A percentile compares a stretch with the other conserved stretches of the same genome.
phyloP scores from a whole-genome alignment of 2,797 vertebrate genomes.

The Gymnodraco acuticeps region DNA sequence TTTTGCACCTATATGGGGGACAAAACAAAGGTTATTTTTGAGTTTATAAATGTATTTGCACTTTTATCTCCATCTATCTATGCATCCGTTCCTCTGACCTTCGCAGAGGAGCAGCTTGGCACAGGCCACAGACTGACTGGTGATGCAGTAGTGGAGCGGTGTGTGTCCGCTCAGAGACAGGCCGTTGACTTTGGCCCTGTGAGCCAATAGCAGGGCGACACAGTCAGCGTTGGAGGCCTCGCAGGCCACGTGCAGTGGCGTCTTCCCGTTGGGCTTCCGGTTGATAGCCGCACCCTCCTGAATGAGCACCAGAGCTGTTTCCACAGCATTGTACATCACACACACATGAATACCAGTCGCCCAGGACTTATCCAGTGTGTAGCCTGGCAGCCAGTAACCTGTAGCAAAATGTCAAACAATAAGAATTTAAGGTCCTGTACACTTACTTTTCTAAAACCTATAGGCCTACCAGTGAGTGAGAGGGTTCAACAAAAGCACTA shows the following conservation, averaged over 20 bases:
- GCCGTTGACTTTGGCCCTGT: conserved; percentile 89
- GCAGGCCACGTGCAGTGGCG: conserved; percentile 94
- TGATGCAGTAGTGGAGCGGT: conserved; percentile 92
- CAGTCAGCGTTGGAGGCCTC: conserved; percentile 87
- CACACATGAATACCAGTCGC: conserved; percentile 94
- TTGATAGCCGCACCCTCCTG: conserved; percentile 91
- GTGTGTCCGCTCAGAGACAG: conserved; percentile 92
- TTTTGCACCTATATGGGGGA: conserved; percentile 85
- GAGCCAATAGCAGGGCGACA: conserved; percentile 88
- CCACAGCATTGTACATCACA: conserved; percentile 91
- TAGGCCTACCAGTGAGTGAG: neutral
- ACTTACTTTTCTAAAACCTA: neutral
- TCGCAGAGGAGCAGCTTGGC: conserved; percentile 91
- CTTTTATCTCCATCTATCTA: neutral
- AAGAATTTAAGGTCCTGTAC: accelerated
- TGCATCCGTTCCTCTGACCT: conserved; percentile 81
- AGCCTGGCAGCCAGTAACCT: conserved; percentile 96
- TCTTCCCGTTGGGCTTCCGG: conserved; percentile 94
- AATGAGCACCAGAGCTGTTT: conserved; percentile 89
- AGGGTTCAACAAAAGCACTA: too few species aligned
- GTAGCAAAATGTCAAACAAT: conserved; percentile 3
- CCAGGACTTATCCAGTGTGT: conserved; percentile 96
- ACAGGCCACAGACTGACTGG: conserved; percentile 87
- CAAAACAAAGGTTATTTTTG: neutral
- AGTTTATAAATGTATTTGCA: neutral